phyloP scores from a whole-genome alignment of 2,888 invertebrate species.

The Octonoba sinensis region DNA sequence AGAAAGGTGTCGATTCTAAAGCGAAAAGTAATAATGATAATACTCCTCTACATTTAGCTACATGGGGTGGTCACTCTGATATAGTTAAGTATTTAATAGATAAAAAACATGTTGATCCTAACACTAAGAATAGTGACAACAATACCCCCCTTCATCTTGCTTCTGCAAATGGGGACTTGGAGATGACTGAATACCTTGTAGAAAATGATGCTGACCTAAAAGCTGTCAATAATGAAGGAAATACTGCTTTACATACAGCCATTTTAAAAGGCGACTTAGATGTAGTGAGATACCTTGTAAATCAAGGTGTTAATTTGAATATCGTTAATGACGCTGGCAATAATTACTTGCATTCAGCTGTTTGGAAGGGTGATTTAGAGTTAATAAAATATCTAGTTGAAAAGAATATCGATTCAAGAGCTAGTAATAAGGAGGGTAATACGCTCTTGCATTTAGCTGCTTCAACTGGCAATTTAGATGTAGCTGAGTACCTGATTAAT shows the following conservation, averaged over 20 bases:
- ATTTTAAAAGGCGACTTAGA: neutral
- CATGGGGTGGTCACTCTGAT: neutral
- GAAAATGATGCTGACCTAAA: neutral
- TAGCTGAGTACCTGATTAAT: neutral
- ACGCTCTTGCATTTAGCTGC: neutral
- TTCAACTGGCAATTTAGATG: neutral
- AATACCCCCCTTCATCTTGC: neutral
- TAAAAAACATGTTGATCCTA: neutral
- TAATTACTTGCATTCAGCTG: conserved; percentile 1
- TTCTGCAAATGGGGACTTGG: neutral
- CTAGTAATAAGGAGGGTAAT: neutral
- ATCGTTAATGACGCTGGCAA: neutral
- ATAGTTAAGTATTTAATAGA: neutral
- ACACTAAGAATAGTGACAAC: neutral
- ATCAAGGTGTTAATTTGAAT: neutral
- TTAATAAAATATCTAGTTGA: neutral
- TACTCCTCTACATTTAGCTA: conserved; percentile 4
- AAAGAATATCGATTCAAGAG: neutral
- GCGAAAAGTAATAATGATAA: neutral
- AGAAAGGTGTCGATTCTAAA: neutral
- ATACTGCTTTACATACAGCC: conserved; percentile 11
- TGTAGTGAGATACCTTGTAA: neutral
- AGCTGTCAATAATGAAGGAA: neutral
- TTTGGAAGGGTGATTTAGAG: neutral
- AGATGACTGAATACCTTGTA: conserved; percentile 3